These are phyloP conservation scores for Microcebus lehilahytsara DNA, from an alignment of 2,113 vertebrate species.

Conservation along the genomic window DNA sequence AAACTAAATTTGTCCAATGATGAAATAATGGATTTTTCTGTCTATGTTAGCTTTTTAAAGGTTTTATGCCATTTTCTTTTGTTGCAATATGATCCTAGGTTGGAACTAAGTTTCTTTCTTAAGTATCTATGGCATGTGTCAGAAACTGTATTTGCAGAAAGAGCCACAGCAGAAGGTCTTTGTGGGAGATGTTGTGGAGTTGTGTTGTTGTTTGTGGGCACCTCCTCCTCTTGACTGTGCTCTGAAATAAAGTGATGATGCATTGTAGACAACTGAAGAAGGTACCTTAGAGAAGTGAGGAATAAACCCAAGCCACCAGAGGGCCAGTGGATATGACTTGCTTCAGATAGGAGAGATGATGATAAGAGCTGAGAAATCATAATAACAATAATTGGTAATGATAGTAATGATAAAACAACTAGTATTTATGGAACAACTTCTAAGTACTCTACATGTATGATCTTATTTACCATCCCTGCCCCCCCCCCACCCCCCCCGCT, in stretches of 20 bases:
- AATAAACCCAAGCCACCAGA: background rate
- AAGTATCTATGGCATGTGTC: background rate
- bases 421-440: background rate
- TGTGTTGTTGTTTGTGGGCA: background rate
- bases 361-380: background rate
- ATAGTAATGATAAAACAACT: background rate
- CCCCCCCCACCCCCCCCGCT: too few relatives aligned
- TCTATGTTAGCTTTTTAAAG: background rate
- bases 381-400: background rate
- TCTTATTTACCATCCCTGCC: background rate
- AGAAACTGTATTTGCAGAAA: background rate
- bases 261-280: background rate
- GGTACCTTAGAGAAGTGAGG: background rate
- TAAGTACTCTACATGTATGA: background rate
- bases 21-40: slow-evolving; percentile 19
- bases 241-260: background rate
- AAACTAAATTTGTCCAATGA: background rate
- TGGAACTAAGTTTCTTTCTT: slow-evolving; percentile 1
- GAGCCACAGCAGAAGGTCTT: background rate
- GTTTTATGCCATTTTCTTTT: slow-evolving; percentile 17
- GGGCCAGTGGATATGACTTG: background rate
- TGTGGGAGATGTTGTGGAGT: background rate
- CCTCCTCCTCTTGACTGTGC: background rate
- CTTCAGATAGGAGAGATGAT: background rate
- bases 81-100: background rate